phyloP scores from a whole-genome alignment of 2,113 vertebrate species.

The Phalacrocorax brasilianus region DNA sequence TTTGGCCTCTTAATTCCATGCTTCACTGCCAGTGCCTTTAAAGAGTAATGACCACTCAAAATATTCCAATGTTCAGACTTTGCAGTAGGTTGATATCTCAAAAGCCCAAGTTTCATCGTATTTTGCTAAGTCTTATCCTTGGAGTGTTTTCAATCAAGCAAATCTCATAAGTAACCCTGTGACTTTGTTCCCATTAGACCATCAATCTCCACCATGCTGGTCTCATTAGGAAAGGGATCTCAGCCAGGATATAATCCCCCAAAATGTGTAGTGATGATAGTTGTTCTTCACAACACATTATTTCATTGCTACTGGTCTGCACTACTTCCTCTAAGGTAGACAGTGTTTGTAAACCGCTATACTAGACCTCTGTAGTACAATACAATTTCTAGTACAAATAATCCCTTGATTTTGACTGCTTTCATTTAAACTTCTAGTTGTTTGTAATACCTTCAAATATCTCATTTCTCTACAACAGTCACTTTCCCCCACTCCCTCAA shows the following conservation, averaged over 20 bases:
- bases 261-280: not conserved
- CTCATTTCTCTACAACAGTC: not conserved
- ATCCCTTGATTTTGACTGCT: not conserved
- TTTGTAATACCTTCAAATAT: not conserved
- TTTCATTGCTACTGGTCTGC: not conserved
- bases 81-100: not conserved
- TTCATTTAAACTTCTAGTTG: not conserved
- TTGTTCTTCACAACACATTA: not conserved
- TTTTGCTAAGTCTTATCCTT: not conserved
- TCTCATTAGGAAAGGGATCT: not conserved
- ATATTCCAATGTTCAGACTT: not conserved
- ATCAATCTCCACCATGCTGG: not conserved
- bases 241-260: not conserved
- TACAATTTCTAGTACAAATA: not conserved
- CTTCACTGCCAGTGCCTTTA: not conserved
- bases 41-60: not conserved
- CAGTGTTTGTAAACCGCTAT: not conserved
- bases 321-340: not conserved
- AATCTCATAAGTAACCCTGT: not conserved
- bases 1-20: not conserved
- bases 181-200: not conserved
- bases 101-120: not conserved
- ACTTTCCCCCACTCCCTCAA: not conserved
- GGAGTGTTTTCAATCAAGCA: not conserved
- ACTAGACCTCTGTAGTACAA: not conserved